These are phyloP conservation scores for Odontamblyopus rebecca DNA, from an alignment of 2,797 vertebrate species.

Conservation along the genomic window DNA sequence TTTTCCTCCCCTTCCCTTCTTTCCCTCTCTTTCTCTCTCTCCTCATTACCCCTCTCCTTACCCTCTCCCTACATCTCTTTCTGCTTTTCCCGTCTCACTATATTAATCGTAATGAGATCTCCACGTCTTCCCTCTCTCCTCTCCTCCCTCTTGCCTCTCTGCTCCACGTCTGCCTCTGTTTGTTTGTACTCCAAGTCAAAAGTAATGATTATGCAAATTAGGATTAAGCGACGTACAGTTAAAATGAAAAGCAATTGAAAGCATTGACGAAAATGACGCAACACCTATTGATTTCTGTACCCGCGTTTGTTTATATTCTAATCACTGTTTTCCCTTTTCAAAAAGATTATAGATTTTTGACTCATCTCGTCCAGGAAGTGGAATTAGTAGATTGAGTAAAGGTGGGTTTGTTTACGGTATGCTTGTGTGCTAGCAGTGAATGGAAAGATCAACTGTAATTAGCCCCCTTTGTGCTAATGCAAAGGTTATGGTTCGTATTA, in stretches of 20 bases:
- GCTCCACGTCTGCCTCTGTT: slow-evolving; percentile 16
- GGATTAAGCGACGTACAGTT: slow-evolving; percentile 27
- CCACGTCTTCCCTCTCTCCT: slow-evolving; percentile 47
- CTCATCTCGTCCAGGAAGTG: slow-evolving; percentile 1
- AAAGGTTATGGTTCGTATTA: slow-evolving; percentile 17
- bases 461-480: slow-evolving; percentile 46
- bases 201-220: slow-evolving; percentile 37
- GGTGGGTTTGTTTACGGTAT: slow-evolving; percentile 8
- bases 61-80: background rate
- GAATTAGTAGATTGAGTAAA: background rate
- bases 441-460: slow-evolving; percentile 50
- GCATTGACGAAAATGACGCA: background rate
- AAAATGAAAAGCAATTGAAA: slow-evolving; percentile 1
- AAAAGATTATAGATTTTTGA: slow-evolving; percentile 6
- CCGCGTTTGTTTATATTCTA: slow-evolving; percentile 6
- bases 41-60: background rate
- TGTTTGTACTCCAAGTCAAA: slow-evolving; percentile 40
- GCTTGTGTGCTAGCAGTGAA: slow-evolving; percentile 16
- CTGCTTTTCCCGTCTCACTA: slow-evolving; percentile 50
- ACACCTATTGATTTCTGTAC: background rate
- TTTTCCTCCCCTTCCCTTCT: slow-evolving; percentile 12
- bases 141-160: slow-evolving; percentile 20
- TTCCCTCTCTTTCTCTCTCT: slow-evolving; percentile 19
- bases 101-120: slow-evolving; percentile 69
- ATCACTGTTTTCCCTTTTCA: slow-evolving; percentile 5